Percentiles rank a stretch among this genome's conserved stretches.
These are phyloP conservation scores for Macroglossus sobrinus DNA, from an alignment of 2,113 vertebrate genomes.

Conservation along the genomic window DNA sequence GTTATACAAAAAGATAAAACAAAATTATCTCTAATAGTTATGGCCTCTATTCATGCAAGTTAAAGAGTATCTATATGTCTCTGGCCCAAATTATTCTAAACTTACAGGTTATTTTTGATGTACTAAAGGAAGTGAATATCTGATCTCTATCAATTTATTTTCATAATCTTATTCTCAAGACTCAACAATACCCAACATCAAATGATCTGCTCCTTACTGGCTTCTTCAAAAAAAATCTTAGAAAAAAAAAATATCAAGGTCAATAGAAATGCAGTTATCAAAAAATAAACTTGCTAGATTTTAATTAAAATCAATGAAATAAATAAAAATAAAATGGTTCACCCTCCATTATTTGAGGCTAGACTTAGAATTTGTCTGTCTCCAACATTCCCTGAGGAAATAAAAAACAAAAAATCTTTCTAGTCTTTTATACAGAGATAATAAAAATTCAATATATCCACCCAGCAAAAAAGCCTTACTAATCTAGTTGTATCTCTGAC, in stretches of 20 bases:
- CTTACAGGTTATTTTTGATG: neutral
- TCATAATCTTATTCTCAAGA: neutral
- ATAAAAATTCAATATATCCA: slow-evolving; percentile 13
- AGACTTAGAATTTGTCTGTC: neutral
- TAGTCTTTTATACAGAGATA: neutral
- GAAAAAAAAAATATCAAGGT: neutral
- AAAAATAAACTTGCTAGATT: slow-evolving; percentile 34
- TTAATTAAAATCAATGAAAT: slow-evolving; percentile 49
- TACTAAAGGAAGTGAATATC: neutral
- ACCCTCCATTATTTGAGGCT: neutral
- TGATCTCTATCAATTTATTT: neutral
- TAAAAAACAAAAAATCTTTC: neutral
- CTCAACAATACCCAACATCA: neutral
- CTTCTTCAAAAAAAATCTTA: slow-evolving; percentile 1
- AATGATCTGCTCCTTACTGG: neutral
- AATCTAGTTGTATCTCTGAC: neutral
- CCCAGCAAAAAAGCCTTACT: neutral
- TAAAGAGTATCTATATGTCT: neutral
- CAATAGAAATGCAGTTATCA: neutral
- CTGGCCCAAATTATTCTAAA: slow-evolving; percentile 7
- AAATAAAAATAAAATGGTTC: slow-evolving; percentile 8
- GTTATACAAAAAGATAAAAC: neutral
- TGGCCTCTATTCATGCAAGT: neutral
- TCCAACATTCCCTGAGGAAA: neutral
- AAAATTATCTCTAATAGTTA: neutral